Evolutionary conservation across 37 sponge, comb jelly and placozoan genomes (phyloP), one percentile per base, ranked within the genome.

Genomic region (Oopsacas minuta): DNA sequence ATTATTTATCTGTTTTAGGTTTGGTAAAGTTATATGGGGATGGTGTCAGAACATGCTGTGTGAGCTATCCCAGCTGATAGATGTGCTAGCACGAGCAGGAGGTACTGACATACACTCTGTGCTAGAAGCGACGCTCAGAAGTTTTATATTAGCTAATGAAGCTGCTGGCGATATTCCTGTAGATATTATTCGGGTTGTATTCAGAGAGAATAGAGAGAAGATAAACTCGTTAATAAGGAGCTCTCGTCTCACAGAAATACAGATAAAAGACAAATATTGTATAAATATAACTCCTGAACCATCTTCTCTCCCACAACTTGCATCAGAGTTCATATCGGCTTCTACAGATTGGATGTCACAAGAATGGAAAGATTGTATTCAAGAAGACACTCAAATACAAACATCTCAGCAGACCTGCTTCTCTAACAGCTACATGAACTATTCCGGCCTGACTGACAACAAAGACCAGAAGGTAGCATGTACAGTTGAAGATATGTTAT

Each of bases 21-120:
- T 61, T n/a, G 75, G 75, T 61, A 61, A 61, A 12, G 75, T 61
- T 10, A 61, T 61, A 5, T 61, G 75, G 75, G 75, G 75, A 61
- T 61, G 75, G 75, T 7, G 75, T 25, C 75, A 61, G 32, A 61
- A 3, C 5, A 3, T 61, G 75, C 20, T 61, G 32, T 61, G 75
- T 34, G 75, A 61, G 30, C 7, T 61, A 34, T n/a, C 28, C 30
- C 75, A 61, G 75, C 75, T 61, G 30, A 12, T 61, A 34, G 30
- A 61, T 61, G 75, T 61, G 75, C 20, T 61, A 34, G 7, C 75
- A 12, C 7, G 28, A 10, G 30, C 20, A 5, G 75, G 75, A 34
- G 28, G 75, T 34, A 61, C 75, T 10, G 75, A 61, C 75, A n/a
- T 61, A 61, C 75, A 61, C 75, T 10, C 75, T 34, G 75, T 61